phyloP scores from a whole-genome alignment of 92 coral and sea anemone genomes.

The Palythoa heliodiscus region DNA sequence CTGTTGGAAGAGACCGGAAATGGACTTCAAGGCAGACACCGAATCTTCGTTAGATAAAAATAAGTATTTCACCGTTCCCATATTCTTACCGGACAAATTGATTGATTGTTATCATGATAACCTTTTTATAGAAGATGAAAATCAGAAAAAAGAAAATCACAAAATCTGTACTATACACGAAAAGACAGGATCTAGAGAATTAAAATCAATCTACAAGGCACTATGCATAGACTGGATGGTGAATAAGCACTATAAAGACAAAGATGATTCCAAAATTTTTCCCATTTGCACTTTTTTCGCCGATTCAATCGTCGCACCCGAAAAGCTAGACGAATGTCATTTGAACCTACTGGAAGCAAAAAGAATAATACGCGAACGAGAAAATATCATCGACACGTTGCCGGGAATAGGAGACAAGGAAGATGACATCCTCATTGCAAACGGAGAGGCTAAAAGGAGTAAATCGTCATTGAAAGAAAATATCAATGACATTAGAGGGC shows the following conservation, averaged over 20 bases:
- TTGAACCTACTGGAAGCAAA: background rate
- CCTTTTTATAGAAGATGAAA: background rate
- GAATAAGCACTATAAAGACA: background rate
- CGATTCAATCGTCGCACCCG: constrained; percentile 5
- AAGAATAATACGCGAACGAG: background rate
- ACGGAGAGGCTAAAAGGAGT: background rate
- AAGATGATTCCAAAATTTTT: background rate
- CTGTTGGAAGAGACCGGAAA: background rate
- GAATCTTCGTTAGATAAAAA: background rate
- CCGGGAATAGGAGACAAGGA: background rate
- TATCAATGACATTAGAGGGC: background rate
- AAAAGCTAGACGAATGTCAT: background rate
- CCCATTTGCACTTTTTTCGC: background rate
- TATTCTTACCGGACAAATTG: too few relatives aligned
- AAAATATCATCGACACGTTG: background rate
- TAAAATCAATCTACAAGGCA: background rate
- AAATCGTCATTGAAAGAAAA: background rate
- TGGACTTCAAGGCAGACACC: background rate
- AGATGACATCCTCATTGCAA: background rate
- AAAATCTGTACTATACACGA: background rate
- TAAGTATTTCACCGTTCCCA: background rate
- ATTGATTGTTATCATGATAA: background rate
- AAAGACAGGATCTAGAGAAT: background rate
- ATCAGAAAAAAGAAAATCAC: background rate
- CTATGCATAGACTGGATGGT: background rate